Percentiles rank a stretch among this genome's conserved stretches.
phyloP scores from a whole-genome alignment of 2,797 vertebrate species.

The Menidia menidia region DNA sequence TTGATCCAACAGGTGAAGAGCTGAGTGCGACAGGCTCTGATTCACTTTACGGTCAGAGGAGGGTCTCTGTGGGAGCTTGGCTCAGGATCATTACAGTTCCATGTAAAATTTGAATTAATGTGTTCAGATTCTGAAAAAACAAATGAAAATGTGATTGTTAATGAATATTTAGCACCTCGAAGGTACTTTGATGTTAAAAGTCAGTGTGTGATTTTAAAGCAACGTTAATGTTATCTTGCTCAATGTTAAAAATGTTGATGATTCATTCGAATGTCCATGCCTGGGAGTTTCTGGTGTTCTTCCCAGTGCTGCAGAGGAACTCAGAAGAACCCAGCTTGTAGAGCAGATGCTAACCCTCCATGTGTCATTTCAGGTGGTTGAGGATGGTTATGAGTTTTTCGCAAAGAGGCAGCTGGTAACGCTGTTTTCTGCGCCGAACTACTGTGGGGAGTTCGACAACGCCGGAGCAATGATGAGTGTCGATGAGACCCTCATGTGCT shows the following conservation, averaged over 20 bases:
- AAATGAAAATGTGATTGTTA: no score
- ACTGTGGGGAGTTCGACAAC: conserved; percentile 88
- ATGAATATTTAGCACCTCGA: no score
- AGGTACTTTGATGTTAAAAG: no score
- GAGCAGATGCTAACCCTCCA: not conserved
- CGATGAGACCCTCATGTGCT: conserved; percentile 88
- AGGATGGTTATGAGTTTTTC: conserved; percentile 88
- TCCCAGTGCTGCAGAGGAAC: no score
- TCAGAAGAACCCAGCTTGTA: not conserved
- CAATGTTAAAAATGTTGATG: no score
- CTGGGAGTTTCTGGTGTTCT: no score
- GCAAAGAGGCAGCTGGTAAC: conserved; percentile 87
- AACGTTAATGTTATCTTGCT: no score
- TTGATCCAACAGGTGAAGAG: not conserved
- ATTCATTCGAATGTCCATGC: no score
- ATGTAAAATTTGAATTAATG: no score
- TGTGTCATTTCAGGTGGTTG: conserved; percentile 78
- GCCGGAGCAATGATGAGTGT: conserved; percentile 89
- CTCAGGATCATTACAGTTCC: not conserved
- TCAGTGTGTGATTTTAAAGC: conserved; percentile 1
- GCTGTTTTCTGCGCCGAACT: conserved; percentile 87
- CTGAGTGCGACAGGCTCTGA: no score
- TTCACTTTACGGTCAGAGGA: no score
- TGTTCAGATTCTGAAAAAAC: no score
- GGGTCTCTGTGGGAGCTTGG: not conserved